Percentiles rank a stretch among this genome's conserved stretches.
Evolutionary conservation across 1,140 invertebrate species (phyloP).

Genomic region (Homarus americanus): DNA sequence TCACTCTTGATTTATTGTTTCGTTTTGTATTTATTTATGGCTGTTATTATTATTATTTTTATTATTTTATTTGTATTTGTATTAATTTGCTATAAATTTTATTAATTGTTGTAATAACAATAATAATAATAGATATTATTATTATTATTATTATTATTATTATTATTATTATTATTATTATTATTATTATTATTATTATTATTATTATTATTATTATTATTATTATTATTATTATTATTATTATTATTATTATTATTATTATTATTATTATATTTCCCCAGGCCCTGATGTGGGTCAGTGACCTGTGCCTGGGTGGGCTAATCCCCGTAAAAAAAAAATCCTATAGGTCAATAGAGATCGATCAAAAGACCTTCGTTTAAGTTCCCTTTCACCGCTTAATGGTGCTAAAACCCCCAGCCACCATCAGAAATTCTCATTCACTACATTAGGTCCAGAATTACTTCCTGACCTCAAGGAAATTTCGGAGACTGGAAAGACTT

Average conservation of each 20-base stretch:
- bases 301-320: neutral
- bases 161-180: slow-evolving; percentile 23
- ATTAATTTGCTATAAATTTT: neutral
- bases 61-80: neutral
- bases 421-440: too few species aligned
- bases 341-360: neutral
- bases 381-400: too few species aligned
- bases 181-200: slow-evolving; percentile 20
- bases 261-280: neutral
- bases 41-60: slow-evolving; percentile 7
- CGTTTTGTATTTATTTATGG: too few species aligned
- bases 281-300: neutral
- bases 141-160: slow-evolving; percentile 21
- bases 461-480: too few species aligned
- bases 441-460: too few species aligned
- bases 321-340: neutral
- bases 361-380: too few species aligned
- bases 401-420: too few species aligned
- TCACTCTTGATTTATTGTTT: too few species aligned
- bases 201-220: slow-evolving; percentile 20
- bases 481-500: too few species aligned
- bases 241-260: slow-evolving; percentile 3
- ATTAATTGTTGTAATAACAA: neutral
- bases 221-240: slow-evolving; percentile 3
- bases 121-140: neutral